These are phyloP conservation scores for Salticus scenicus DNA, from an alignment of 2,888 invertebrate genomes.

Conservation along the genomic window DNA sequence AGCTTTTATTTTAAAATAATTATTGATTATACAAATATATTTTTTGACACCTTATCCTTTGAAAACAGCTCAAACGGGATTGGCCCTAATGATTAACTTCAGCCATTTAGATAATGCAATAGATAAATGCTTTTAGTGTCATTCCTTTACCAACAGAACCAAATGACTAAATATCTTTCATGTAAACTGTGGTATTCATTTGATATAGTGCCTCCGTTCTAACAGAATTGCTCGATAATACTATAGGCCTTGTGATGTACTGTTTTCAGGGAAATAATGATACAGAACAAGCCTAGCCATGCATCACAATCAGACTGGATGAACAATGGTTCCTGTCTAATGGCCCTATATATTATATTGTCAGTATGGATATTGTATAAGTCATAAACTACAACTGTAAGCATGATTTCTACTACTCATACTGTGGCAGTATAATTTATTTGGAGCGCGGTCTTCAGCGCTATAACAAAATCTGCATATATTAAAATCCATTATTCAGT, in stretches of 20 bases:
- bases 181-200: neutral
- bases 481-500: neutral
- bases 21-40: too few relatives aligned
- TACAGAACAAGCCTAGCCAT: neutral
- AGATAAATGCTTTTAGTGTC: neutral
- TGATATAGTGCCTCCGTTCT: neutral
- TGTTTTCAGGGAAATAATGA: conserved; percentile 4
- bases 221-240: conserved; percentile 7
- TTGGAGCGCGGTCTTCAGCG: neutral
- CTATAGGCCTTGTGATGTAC: conserved; percentile 7
- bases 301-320: neutral
- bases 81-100: too few relatives aligned
- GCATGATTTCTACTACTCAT: neutral
- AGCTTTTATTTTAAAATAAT: too few relatives aligned
- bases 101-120: neutral
- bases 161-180: conserved; percentile 3
- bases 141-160: neutral
- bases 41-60: too few relatives aligned
- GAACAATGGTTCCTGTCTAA: neutral
- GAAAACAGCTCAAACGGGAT: too few relatives aligned
- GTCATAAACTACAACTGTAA: conserved; percentile 6
- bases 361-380: neutral
- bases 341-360: neutral
- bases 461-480: neutral
- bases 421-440: neutral